Conservation (phyloP, 2,888 invertebrate species). For the Parasteatoda lunata region DNA sequence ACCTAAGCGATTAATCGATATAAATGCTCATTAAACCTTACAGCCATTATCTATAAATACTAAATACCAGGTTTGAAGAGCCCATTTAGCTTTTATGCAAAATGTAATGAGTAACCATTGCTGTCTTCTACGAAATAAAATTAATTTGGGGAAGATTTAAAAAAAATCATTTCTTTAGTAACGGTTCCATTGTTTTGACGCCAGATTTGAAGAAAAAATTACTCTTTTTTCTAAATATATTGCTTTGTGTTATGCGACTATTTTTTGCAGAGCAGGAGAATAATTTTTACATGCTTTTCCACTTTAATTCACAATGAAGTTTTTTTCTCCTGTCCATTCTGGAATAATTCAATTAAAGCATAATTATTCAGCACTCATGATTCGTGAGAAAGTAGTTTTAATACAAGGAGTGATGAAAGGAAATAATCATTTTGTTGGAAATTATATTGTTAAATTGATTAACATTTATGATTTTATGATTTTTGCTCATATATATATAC, state of each 20-base stretch:
- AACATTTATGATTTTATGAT: too few relatives aligned
- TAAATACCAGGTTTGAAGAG: slow-evolving; percentile 52
- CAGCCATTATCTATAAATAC: slow-evolving; percentile 49
- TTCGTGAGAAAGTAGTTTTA: background rate
- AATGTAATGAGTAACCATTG: slow-evolving; percentile 24
- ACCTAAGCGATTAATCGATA: slow-evolving; percentile 59
- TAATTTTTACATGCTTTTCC: background rate
- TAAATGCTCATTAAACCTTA: slow-evolving; percentile 41
- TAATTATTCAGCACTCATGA: background rate
- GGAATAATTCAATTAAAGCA: background rate
- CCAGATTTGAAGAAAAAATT: background rate
- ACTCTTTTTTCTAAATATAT: too few relatives aligned
- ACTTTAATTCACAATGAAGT: background rate
- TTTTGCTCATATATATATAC: background rate
- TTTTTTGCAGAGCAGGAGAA: background rate
- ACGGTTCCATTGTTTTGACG: slow-evolving; percentile 52
- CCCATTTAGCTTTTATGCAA: slow-evolving; percentile 43
- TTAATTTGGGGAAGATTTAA: slow-evolving; percentile 2
- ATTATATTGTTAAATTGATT: too few relatives aligned
- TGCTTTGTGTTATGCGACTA: background rate
- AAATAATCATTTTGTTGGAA: too few relatives aligned
- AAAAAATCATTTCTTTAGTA: slow-evolving; percentile 30
- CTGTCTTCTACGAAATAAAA: slow-evolving; percentile 16
- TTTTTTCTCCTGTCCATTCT: background rate
- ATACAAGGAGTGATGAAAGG: too few relatives aligned